Percentiles rank a stretch among this genome's conserved stretches.
Evolutionary conservation across 2,113 vertebrate species (phyloP).

Genomic region (Zosterops lateralis): DNA sequence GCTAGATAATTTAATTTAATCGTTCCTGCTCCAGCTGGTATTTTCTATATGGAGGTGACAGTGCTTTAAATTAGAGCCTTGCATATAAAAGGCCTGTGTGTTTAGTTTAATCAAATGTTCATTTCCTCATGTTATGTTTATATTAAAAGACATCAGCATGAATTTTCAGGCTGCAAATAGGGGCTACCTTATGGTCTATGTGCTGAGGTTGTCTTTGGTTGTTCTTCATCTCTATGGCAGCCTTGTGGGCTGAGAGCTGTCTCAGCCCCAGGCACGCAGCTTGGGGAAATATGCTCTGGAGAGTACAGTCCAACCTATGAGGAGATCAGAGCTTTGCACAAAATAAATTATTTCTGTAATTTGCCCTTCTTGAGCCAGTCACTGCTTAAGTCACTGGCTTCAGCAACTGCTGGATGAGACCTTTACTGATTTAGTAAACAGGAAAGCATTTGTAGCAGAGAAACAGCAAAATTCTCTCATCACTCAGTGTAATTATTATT

Average conservation of each 20-base stretch:
- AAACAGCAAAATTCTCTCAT: slow-evolving; percentile 36
- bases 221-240: not conserved
- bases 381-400: slow-evolving; percentile 10
- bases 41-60: slow-evolving; percentile 49
- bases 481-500: slow-evolving; percentile 33
- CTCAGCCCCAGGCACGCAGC: not conserved
- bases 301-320: not conserved
- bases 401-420: not conserved
- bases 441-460: slow-evolving; percentile 9
- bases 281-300: not conserved
- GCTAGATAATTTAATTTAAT: slow-evolving; percentile 64
- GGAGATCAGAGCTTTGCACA: not conserved
- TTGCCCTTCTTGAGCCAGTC: not conserved
- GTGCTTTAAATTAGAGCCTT: slow-evolving; percentile 53
- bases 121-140: slow-evolving; percentile 30
- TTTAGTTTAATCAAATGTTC: slow-evolving; percentile 66
- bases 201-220: not conserved
- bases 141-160: slow-evolving; percentile 37
- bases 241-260: not conserved
- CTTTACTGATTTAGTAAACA: slow-evolving; percentile 45
- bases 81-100: slow-evolving; percentile 29
- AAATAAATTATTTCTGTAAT: slow-evolving; percentile 13
- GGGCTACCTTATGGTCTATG: not conserved
- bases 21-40: slow-evolving; percentile 49
- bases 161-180: slow-evolving; percentile 31